Percentiles rank a stretch among this genome's conserved stretches.
These are phyloP conservation scores for Danionella cerebrum DNA, from an alignment of 2,113 vertebrate genomes.

Conservation along the genomic window DNA sequence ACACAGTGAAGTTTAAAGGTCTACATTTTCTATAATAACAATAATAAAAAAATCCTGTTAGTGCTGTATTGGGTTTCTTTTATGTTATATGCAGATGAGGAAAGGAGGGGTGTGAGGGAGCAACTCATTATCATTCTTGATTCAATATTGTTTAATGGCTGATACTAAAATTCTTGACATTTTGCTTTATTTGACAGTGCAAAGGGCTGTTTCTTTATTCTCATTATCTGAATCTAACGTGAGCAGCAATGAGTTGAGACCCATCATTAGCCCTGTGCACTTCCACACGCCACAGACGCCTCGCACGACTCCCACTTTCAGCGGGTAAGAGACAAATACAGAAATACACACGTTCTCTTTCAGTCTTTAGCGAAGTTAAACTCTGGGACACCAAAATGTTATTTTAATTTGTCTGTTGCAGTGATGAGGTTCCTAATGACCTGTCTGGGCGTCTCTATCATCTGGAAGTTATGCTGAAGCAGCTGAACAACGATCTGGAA, in stretches of 20 bases:
- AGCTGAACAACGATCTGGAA: slow-evolving; percentile 83
- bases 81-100: too few species aligned
- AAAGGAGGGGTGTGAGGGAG: too few species aligned
- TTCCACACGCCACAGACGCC: slow-evolving; percentile 75
- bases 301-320: slow-evolving; percentile 76
- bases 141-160: too few species aligned
- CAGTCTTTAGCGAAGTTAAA: too few species aligned
- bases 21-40: too few species aligned
- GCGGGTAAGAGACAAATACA: slow-evolving; percentile 43
- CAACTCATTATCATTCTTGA: too few species aligned
- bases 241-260: slow-evolving; percentile 61
- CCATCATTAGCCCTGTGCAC: slow-evolving; percentile 65
- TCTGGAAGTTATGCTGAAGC: slow-evolving; percentile 82
- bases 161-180: too few species aligned
- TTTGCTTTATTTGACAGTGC: slow-evolving; percentile 60
- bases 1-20: too few species aligned
- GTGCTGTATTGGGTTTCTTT: too few species aligned
- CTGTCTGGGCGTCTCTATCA: slow-evolving; percentile 79
- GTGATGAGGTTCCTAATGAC: slow-evolving; percentile 70
- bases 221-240: slow-evolving; percentile 70
- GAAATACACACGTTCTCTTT: background rate
- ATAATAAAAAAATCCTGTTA: too few species aligned
- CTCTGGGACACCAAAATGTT: too few species aligned
- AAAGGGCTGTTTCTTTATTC: slow-evolving; percentile 81
- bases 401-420: slow-evolving; percentile 48